phyloP scores from a whole-genome alignment of 2,888 invertebrate genomes.

The Dendrolimus pini region DNA sequence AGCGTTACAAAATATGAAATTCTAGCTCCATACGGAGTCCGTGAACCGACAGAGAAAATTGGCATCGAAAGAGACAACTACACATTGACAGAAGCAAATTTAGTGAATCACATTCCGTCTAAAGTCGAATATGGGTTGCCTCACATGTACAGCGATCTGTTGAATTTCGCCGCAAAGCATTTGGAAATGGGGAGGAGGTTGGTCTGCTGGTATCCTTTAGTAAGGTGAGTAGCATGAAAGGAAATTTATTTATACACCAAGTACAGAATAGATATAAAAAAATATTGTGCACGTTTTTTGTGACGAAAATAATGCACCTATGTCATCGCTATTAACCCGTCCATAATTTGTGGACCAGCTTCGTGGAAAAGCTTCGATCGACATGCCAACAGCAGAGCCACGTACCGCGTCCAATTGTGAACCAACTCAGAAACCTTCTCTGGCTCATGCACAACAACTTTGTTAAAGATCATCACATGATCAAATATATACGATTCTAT shows the following conservation, averaged over 20 bases:
- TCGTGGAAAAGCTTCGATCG: too few species aligned
- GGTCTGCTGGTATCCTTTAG: constrained; percentile 97
- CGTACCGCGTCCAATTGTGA: too few species aligned
- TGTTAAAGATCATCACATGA: too few species aligned
- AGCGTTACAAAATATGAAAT: not conserved
- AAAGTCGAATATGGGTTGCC: constrained; percentile 91
- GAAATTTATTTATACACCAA: not conserved
- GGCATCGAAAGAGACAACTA: constrained; percentile 81
- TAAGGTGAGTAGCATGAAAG: constrained; percentile 74
- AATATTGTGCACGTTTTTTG: too few species aligned
- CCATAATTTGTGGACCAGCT: too few species aligned
- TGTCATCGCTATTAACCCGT: too few species aligned
- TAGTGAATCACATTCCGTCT: constrained; percentile 85
- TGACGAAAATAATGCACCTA: too few species aligned
- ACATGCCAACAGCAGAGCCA: too few species aligned
- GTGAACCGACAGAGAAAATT: constrained; percentile 93
- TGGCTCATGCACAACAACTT: too few species aligned
- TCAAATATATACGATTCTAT: too few species aligned
- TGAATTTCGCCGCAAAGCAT: constrained; percentile 88
- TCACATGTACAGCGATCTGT: constrained; percentile 89
- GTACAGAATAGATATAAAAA: not conserved
- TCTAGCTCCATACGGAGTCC: constrained; percentile 96
- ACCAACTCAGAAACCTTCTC: too few species aligned
- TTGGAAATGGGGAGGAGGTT: constrained; percentile 86
- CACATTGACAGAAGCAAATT: constrained; percentile 79